Conservation (phyloP, 2,888 invertebrate genomes). For the Dasypogon diadema region DNA sequence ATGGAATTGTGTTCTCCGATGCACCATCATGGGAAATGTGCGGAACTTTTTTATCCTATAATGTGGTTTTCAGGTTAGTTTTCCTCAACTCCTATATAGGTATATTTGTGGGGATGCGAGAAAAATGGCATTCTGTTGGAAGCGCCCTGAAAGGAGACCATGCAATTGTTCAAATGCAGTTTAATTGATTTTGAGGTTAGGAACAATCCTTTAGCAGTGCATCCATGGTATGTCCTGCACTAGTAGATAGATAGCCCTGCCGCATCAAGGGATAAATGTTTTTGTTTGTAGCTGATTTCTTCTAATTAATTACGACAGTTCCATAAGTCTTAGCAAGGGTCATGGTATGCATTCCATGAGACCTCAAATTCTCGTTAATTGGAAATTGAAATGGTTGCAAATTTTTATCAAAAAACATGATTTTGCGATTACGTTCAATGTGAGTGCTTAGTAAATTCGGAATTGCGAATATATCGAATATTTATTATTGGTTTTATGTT, state of each 20-base stretch:
- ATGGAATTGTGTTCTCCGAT: neutral
- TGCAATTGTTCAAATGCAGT: constrained; percentile 42
- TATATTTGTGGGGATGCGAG: constrained; percentile 4
- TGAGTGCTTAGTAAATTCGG: too few relatives aligned
- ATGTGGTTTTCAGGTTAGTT: constrained; percentile 28
- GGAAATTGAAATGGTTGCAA: too few relatives aligned
- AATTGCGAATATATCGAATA: too few relatives aligned
- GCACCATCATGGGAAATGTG: neutral
- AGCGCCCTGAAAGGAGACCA: neutral
- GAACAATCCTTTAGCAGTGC: constrained; percentile 20
- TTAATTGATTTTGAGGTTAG: constrained; percentile 38
- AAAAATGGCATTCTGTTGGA: constrained; percentile 1
- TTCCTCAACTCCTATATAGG: neutral
- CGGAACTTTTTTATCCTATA: neutral
- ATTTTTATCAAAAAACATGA: too few relatives aligned
- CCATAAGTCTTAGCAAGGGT: too few relatives aligned
- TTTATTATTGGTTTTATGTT: too few relatives aligned
- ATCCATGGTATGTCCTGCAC: neutral
- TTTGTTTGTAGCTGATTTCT: neutral
- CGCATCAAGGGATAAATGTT: neutral
- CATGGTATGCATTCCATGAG: too few relatives aligned
- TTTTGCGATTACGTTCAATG: too few relatives aligned
- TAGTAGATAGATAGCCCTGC: neutral
- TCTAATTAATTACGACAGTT: constrained; percentile 8
- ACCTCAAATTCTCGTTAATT: too few relatives aligned